Conservation (phyloP, 2,797 vertebrate genomes). For the Zalophus californianus region DNA sequence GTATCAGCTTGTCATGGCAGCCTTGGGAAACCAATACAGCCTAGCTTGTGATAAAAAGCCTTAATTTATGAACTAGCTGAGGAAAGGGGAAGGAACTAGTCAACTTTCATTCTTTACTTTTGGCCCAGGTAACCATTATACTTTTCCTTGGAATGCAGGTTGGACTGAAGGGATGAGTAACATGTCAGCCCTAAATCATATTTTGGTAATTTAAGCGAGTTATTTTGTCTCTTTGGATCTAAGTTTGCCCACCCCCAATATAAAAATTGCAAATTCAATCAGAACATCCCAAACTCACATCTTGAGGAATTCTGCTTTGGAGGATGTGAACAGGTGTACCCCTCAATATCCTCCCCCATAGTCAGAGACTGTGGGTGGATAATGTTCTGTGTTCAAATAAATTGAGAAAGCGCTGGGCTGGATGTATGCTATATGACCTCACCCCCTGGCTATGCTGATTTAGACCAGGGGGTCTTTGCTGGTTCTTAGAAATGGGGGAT, state of each 20-base stretch:
- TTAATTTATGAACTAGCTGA: not conserved
- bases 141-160: not conserved
- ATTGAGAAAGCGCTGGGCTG: not conserved
- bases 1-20: not conserved
- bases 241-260: not conserved
- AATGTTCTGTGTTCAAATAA: not conserved
- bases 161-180: not conserved
- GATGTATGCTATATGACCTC: not conserved
- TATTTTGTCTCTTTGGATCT: not conserved
- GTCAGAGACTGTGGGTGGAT: not conserved
- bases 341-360: not conserved
- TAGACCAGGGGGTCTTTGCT: not conserved
- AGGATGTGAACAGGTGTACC: not conserved
- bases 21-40: not conserved
- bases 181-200: not conserved
- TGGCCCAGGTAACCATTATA: not conserved
- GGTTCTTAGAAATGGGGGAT: not conserved
- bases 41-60: not conserved
- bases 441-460: not conserved
- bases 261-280: not conserved
- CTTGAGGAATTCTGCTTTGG: not conserved
- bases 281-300: not conserved
- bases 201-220: not conserved
- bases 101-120: not conserved
- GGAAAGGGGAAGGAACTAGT: not conserved